A percentile compares a stretch with the other conserved stretches of the same genome.
These are phyloP conservation scores for Helarctos malayanus DNA, from an alignment of 2,797 vertebrate genomes.

Conservation along the genomic window DNA sequence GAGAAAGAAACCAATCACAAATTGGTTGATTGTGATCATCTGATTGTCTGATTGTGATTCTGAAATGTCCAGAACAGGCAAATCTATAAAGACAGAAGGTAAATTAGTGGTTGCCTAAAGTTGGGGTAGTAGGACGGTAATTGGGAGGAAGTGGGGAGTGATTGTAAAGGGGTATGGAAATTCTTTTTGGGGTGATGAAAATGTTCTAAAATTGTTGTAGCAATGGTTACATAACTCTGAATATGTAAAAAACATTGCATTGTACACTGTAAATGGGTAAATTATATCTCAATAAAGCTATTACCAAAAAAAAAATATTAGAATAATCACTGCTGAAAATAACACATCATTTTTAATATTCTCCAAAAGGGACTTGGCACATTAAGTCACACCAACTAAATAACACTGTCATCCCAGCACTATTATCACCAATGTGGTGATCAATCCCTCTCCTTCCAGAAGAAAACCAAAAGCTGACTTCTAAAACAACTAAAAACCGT, in stretches of 20 bases:
- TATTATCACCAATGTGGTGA: neutral
- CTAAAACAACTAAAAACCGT: constrained; percentile 7
- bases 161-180: neutral
- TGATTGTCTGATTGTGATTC: neutral
- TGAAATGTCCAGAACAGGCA: neutral
- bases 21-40: neutral
- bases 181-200: neutral
- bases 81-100: neutral
- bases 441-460: neutral
- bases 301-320: neutral
- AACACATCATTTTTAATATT: neutral
- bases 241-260: neutral
- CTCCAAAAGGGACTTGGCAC: neutral
- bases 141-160: neutral
- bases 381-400: neutral
- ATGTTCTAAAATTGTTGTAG: neutral
- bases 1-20: neutral
- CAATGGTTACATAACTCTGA: neutral
- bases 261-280: neutral
- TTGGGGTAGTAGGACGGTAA: too few species aligned
- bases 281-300: neutral
- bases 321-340: neutral
- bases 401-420: neutral
- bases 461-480: neutral
- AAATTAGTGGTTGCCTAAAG: neutral